Evolutionary conservation across 2,113 vertebrate genomes (phyloP).

Genomic region (Bambusicola thoracicus): DNA sequence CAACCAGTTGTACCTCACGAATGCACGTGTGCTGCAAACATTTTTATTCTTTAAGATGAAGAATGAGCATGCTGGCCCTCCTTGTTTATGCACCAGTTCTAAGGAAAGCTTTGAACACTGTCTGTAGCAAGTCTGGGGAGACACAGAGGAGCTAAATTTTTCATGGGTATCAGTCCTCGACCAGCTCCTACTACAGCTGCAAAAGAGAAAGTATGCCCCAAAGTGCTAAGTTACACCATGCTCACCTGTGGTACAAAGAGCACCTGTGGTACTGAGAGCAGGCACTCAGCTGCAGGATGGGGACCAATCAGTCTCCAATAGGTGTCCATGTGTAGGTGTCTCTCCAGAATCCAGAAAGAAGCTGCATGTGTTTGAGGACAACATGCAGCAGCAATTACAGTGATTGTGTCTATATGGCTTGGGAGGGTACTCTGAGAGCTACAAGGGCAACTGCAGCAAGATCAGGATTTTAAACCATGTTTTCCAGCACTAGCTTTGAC

Average conservation of each 20-base stretch:
- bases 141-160: background rate
- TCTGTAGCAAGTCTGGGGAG: background rate
- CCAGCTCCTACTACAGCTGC: background rate
- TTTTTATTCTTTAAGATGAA: background rate
- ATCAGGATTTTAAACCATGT: background rate
- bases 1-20: background rate
- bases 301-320: background rate
- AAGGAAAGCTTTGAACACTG: background rate
- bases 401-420: background rate
- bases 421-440: background rate
- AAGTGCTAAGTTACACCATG: background rate
- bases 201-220: background rate
- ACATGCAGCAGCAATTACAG: too few relatives aligned
- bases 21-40: background rate
- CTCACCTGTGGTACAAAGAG: background rate
- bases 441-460: background rate
- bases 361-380: background rate
- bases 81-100: background rate
- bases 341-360: background rate
- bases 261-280: too few relatives aligned
- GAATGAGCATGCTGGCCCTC: background rate
- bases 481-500: background rate
- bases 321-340: background rate
- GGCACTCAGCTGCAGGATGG: rapidly evolving
- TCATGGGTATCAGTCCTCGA: background rate